Evolutionary conservation across 2,888 invertebrate species (phyloP), one percentile per base, ranked within the genome.

Genomic region (Orgyia antiqua): DNA sequence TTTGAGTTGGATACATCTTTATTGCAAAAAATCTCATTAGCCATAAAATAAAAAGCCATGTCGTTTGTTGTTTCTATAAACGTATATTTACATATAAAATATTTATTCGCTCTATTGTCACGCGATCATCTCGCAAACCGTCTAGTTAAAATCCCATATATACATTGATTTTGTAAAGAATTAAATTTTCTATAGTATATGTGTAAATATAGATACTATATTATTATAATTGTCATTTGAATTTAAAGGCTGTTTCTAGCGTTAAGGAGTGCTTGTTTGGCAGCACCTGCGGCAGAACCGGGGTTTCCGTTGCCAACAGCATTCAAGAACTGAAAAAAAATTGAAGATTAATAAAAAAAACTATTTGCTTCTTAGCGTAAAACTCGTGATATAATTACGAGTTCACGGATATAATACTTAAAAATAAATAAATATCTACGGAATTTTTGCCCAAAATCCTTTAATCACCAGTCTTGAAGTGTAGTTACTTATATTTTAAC

Each of bases 1-100:
- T 12, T 10, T 21, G 26, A 32, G 10, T 41, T 54, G 73, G 73
- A 77, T 76, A 78, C 77, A 78, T 75, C 76, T 78, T 79, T 79
- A 76, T 73, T 78, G 26, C 51, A 51, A 60, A 43, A 27, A 20
- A 29, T 36, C 27, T 25, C 51, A 11, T 50, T 45, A n/a, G 46
- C 35, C 52, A 51, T 59, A 36, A 58, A 71, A 73, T 68, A 52
- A 73, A 74, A 75, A 72, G 73, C 76, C 74, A 49, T 13, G 60
- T 71, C 70, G 51, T 65, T 34, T 39, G 30, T 51, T 48, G 65
- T 58, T 52, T 31, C 35, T 64, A 70, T 52, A 29, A 72, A 69
- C 57, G 51, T 77, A 73, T 78, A 77, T 75, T 72, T 69, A 47
- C 35, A 56, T 60, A 65, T 36, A 51, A 13, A 10, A 18, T 27